Evolutionary conservation across 2,888 invertebrate genomes (phyloP), one percentile per base, ranked within the genome.

Genomic region (Aricia artaxerxes): DNA sequence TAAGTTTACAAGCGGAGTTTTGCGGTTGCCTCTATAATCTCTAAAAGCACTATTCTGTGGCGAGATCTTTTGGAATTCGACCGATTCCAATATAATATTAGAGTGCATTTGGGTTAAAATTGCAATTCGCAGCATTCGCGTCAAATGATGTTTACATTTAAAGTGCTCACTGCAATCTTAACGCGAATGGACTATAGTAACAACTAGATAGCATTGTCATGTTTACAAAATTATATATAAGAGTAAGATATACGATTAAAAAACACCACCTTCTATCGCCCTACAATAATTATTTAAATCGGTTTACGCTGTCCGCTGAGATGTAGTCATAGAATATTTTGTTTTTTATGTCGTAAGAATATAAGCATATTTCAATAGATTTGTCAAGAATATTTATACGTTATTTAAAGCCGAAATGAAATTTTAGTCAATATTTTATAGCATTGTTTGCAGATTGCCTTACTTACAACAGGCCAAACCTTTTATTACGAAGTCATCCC

Each of bases 171-270:
- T 16, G 57, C 57, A 13, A 57, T 16, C 16, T 57, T 57, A 57
- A 57, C 57, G 57, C 57, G 16, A 57, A 53, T 11, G 13, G 13
- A 53, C 53, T 53, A 53, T 4, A 24, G 64, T 64, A 64, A 31
- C 31, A 24, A 64, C 64, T 61, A 61, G 13, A 38, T 69, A 76
- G 53, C 57, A 57, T 76, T 76, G 76, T 76, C 76, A 76, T 76
- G 76, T 76, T 73, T 75, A 69, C 53, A 76, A 76, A 76, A 57
- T 76, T 53, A 24, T 24, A 24, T 24, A 24, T 24, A 24, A 24
- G 0, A 24, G 24, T 24, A 24, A 24, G 24, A 76, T 76, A 38
- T 38, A 69, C 13, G 35, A 69, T 69, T 69, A 69, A 24, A 11
- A 69, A 35, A 69, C 13, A 53, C 53, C 53, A 11, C 13, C 13